Conservation (phyloP, 2,888 invertebrate species). For the Cynaeus angustus region DNA sequence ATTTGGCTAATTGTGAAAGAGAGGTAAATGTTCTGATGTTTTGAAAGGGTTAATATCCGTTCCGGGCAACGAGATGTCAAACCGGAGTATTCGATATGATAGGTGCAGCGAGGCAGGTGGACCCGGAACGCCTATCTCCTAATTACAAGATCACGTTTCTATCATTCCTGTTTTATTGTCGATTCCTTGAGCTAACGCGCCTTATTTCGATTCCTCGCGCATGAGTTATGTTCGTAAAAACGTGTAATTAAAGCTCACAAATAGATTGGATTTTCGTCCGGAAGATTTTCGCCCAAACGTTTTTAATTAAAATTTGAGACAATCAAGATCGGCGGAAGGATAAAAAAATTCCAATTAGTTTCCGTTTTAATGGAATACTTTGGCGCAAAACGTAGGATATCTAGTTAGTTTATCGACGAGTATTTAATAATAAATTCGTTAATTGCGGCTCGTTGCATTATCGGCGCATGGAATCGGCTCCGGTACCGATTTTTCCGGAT, state of each 20-base stretch:
- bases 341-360: conserved; percentile 49
- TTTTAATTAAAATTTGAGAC: conserved; percentile 40
- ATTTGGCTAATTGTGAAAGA: conserved; percentile 38
- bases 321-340: conserved; percentile 45
- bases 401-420: conserved; percentile 48
- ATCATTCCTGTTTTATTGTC: conserved; percentile 68
- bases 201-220: conserved; percentile 37
- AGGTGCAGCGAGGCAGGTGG: conserved; percentile 61
- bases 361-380: conserved; percentile 43
- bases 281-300: conserved; percentile 32
- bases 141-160: conserved; percentile 69
- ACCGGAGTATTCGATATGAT: conserved; percentile 52
- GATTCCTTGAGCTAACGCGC: conserved; percentile 60
- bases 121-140: conserved; percentile 64
- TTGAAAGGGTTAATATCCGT: conserved; percentile 47
- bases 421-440: conserved; percentile 52
- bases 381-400: conserved; percentile 42
- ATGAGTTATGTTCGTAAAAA: conserved; percentile 61
- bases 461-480: conserved; percentile 36
- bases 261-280: conserved; percentile 61
- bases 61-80: conserved; percentile 48
- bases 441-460: conserved; percentile 56
- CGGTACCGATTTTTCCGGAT: conserved; percentile 13
- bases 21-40: conserved; percentile 20
- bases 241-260: conserved; percentile 64